Conservation (phyloP, 2,113 vertebrate species). For the Gnathonemus longibarbis region DNA sequence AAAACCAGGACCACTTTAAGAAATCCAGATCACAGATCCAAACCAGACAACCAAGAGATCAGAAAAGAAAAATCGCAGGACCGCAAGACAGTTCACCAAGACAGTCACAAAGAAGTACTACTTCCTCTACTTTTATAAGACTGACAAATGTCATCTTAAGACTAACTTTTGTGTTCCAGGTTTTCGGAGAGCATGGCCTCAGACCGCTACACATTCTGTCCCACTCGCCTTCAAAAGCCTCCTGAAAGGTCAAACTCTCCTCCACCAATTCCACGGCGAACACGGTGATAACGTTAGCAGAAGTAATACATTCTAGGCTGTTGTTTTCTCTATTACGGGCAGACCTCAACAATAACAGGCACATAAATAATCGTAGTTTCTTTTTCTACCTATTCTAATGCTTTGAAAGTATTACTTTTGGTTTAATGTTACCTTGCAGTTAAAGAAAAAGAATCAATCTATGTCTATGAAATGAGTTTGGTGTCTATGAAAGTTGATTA, state of each 20-base stretch:
- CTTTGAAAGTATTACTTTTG: background rate
- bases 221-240: constrained; percentile 46
- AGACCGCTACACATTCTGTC: constrained; percentile 57
- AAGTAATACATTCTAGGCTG: background rate
- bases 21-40: background rate
- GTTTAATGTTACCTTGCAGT: background rate
- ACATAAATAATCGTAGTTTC: background rate
- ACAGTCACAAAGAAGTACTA: background rate
- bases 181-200: constrained; percentile 34
- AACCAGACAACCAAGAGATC: background rate
- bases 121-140: background rate
- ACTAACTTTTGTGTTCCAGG: constrained; percentile 35
- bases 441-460: background rate
- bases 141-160: background rate
- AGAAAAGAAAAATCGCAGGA: background rate
- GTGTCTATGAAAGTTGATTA: background rate
- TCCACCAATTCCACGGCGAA: constrained; percentile 30
- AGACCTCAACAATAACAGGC: background rate
- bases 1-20: background rate
- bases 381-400: background rate
- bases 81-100: background rate
- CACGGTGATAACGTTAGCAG: background rate
- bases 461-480: background rate
- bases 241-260: constrained; percentile 29
- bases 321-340: background rate